phyloP scores from a whole-genome alignment of 2,888 invertebrate genomes.

The Ectemnius continuus region DNA sequence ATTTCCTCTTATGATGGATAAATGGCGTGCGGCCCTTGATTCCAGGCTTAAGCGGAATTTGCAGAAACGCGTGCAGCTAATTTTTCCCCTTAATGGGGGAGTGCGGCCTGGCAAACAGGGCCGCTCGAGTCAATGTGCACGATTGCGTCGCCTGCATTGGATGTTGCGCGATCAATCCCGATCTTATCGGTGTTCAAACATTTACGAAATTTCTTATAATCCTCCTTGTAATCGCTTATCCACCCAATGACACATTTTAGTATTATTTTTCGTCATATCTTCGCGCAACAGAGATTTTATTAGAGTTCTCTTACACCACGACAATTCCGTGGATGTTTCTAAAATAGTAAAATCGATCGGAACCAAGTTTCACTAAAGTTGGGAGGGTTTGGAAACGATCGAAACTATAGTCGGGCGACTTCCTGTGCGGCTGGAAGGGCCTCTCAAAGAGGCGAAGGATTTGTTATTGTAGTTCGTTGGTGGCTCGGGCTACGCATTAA shows the following conservation, averaged over 20 bases:
- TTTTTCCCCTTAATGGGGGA: not conserved
- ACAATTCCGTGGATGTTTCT: too few species aligned
- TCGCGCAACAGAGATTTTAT: too few species aligned
- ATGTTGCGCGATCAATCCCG: too few species aligned
- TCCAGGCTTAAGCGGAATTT: not conserved
- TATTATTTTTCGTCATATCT: too few species aligned
- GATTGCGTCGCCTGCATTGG: not conserved
- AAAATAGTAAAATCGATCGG: too few species aligned
- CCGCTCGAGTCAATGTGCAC: not conserved
- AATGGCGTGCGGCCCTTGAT: constrained; percentile 12
- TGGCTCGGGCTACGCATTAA: not conserved
- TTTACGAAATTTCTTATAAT: not conserved
- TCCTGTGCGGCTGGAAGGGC: not conserved
- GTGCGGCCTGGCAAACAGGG: not conserved
- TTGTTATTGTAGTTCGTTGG: constrained; percentile 1
- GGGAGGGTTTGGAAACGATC: not conserved
- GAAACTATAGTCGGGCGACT: not conserved
- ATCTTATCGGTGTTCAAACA: not conserved
- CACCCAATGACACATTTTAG: not conserved
- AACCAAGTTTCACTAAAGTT: not conserved
- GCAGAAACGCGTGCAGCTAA: constrained; percentile 7
- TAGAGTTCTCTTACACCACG: too few species aligned
- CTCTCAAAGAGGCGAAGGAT: not conserved
- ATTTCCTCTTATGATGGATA: constrained; percentile 8
- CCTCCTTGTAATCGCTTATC: not conserved